Evolutionary conservation across 1,140 invertebrate genomes (phyloP), one percentile per base, ranked within the genome.

Genomic region (Achatina immaculata): DNA sequence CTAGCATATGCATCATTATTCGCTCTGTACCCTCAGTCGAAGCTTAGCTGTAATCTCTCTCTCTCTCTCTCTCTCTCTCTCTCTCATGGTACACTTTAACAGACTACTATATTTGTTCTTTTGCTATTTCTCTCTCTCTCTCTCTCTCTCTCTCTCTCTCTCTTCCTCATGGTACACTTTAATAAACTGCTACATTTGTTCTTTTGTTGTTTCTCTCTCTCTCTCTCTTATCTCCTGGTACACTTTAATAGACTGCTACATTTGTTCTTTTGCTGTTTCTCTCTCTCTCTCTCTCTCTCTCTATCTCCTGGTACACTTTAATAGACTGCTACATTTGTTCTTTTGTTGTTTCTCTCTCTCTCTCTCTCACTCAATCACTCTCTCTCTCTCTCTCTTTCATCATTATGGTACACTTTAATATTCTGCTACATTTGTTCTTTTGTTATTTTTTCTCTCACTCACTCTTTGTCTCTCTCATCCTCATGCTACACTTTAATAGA

Each of bases 101-200:
- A n/a, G n/a, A n/a, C n/a, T n/a, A n/a, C n/a, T n/a, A 55, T 55
- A 55, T 55, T 21, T 14, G 24, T 55, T 55, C n/a, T 55, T 21
- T 55, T 24, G 16, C n/a, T 31, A 36, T 24, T 68, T 40, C 65
- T 2, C 71, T 16, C 3, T 73, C 71, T 73, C 19, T 73, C 38
- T 73, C 19, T 43, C 36, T 73, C 11, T 43, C n/a, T 73, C 11
- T 73, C 42, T 73, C 11, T 73, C 71, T 73, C 19, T 45, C n/a
- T 45, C 19, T 43, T 40, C 43, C 19, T 73, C 71, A 9, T 16
- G 40, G 36, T 43, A n/a, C n/a, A n/a, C n/a, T n/a, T n/a, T n/a
- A n/a, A n/a, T n/a, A n/a, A n/a, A n/a, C n/a, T n/a, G n/a, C n/a
- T n/a, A n/a, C 40, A 4, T 42, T 40, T 42, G 6, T 6, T 73